These are phyloP conservation scores for Conomelus anceps DNA, from an alignment of 2,888 invertebrate genomes.

Conservation along the genomic window DNA sequence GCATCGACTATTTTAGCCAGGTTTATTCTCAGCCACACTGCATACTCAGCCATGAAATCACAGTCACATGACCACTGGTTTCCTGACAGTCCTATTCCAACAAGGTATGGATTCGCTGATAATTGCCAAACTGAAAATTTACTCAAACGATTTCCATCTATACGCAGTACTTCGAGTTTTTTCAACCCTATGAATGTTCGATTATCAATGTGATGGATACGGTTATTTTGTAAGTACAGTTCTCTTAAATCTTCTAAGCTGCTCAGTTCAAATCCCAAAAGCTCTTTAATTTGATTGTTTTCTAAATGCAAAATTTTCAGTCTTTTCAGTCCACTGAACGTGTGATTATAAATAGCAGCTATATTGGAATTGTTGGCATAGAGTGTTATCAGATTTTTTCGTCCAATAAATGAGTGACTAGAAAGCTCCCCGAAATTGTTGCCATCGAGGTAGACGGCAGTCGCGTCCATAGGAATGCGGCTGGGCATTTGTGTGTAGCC, in stretches of 20 bases:
- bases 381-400: conserved; percentile 80
- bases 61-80: conserved; percentile 93
- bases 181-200: conserved; percentile 74
- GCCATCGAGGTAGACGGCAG: conserved; percentile 88
- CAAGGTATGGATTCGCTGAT: conserved; percentile 72
- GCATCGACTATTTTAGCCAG: conserved; percentile 75
- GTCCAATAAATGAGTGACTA: conserved; percentile 84
- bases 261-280: conserved; percentile 76
- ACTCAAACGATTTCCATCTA: conserved; percentile 76
- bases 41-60: conserved; percentile 69
- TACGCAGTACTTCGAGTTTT: conserved; percentile 72
- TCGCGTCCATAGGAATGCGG: conserved; percentile 91
- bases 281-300: conserved; percentile 71
- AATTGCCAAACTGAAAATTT: conserved; percentile 84
- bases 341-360: conserved; percentile 76
- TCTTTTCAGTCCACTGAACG: conserved; percentile 79
- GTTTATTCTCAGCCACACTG: conserved; percentile 71
- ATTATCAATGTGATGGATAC: conserved; percentile 74
- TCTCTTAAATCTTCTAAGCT: conserved; percentile 76
- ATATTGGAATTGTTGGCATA: conserved; percentile 86
- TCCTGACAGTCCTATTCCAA: conserved; percentile 73
- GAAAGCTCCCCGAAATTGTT: conserved; percentile 81
- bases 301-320: conserved; percentile 77
- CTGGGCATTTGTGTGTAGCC: conserved; percentile 77
- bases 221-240: conserved; percentile 80